phyloP scores from a whole-genome alignment of 1,140 invertebrate genomes.

The Drosophila dunni region DNA sequence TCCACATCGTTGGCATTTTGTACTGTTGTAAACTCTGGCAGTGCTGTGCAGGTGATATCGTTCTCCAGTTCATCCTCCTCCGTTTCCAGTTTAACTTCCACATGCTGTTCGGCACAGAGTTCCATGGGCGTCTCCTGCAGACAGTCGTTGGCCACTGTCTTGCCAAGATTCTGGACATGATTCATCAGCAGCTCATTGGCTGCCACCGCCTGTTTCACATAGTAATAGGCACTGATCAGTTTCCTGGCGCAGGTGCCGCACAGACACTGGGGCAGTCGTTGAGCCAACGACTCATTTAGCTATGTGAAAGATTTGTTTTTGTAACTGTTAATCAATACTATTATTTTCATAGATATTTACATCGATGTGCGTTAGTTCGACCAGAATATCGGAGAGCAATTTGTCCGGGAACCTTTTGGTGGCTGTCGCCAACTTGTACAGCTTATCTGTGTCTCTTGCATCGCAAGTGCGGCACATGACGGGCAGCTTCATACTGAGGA shows the following conservation, averaged over 20 bases:
- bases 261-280: constrained; percentile 60
- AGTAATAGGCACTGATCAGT: constrained; percentile 64
- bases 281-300: constrained; percentile 31
- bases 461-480: constrained; percentile 73
- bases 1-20: constrained; percentile 40
- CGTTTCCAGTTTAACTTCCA: constrained; percentile 69
- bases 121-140: constrained; percentile 69
- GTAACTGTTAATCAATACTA: neutral
- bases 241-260: constrained; percentile 59
- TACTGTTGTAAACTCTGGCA: constrained; percentile 48
- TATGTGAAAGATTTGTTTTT: neutral
- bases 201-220: constrained; percentile 61
- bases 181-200: constrained; percentile 62
- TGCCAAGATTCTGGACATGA: constrained; percentile 37
- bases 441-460: constrained; percentile 63
- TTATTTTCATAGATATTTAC: constrained; percentile 27
- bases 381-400: constrained; percentile 60
- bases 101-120: constrained; percentile 70
- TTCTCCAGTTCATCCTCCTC: constrained; percentile 64
- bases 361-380: constrained; percentile 65
- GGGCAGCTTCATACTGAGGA: constrained; percentile 64
- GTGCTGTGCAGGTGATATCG: constrained; percentile 56
- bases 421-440: constrained; percentile 54
- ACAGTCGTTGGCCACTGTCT: constrained; percentile 45
- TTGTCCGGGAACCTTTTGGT: constrained; percentile 73